Evolutionary conservation across 2,888 invertebrate species (phyloP), one percentile per base, ranked within the genome.

Genomic region (Nemoura dubitans): DNA sequence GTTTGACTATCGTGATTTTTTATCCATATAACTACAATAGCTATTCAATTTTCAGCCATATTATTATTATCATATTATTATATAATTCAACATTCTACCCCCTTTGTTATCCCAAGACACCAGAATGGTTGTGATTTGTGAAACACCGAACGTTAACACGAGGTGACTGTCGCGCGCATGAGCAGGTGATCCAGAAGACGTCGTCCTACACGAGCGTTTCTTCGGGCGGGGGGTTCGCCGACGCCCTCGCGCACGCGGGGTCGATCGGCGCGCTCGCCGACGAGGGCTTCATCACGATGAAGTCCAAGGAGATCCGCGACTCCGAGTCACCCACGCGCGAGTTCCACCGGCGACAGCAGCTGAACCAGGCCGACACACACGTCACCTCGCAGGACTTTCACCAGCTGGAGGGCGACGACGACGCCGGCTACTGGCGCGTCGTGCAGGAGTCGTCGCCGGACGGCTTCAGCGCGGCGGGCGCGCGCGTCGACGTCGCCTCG

Each of bases 301-400:
- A 96, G 92, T 94, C 94, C 89, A 96, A 96, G 92, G 96, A 96
- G 92, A 95, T 96, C 88, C 93, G 96, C 87, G 96, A 96, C 91
- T 96, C 96, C 27, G 95, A 95, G 91, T 95, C 95, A 87, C 96
- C 96, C 36, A 95, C 95, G 87, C 93, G 94, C 91, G 95, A 95
- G 84, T 90, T 91, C 86, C 91, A 89, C 77, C 27, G 81, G 30
- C 10, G 85, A 36, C 84, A 85, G 30, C 29, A 76, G 30, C 5
- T 36, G 2, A 27, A 59, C 36, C 85, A 85, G 28, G 26, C 26
- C 6, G 7, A 80, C 14, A 78, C 85, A 1, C 59, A 84, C 14
- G 25, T 85, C 36, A 14, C 76, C 16, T 42, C 25, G 5, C 76
- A 42, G 30, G 78, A 80, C 27, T 85, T 26, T 25, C 42, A 80